Evolutionary conservation across 2,888 invertebrate genomes (phyloP).

Genomic region (Scaptomyza polygonia): DNA sequence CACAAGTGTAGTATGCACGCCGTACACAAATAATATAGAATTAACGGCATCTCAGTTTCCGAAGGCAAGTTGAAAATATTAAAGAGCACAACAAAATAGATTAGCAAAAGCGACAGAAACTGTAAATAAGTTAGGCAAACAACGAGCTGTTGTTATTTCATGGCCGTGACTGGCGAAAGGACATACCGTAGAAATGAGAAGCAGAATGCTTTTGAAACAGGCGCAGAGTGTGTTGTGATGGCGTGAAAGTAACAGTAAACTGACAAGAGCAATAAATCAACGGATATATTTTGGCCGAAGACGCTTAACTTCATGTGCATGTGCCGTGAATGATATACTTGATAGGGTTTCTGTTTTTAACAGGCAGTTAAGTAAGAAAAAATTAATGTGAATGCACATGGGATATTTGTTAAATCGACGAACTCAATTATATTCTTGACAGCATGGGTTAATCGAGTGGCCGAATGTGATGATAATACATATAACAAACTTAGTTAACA

Average conservation of each 20-base stretch:
- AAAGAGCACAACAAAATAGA: slow-evolving; percentile 37
- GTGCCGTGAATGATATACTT: slow-evolving; percentile 24
- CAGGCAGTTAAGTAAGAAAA: not conserved
- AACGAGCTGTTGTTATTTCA: slow-evolving; percentile 47
- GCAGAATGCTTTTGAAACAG: slow-evolving; percentile 9
- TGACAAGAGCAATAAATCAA: slow-evolving; percentile 73
- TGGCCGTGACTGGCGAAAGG: slow-evolving; percentile 59
- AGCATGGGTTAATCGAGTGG: slow-evolving; percentile 26
- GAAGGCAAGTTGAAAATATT: slow-evolving; percentile 37
- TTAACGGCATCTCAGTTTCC: slow-evolving; percentile 31
- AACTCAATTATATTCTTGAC: slow-evolving; percentile 50
- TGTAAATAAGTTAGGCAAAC: slow-evolving; percentile 54
- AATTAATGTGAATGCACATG: slow-evolving; percentile 4
- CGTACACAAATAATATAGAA: slow-evolving; percentile 32
- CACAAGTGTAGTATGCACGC: slow-evolving; percentile 29
- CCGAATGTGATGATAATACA: slow-evolving; percentile 1
- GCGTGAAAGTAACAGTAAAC: slow-evolving; percentile 60
- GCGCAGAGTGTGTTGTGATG: slow-evolving; percentile 39
- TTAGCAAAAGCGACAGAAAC: slow-evolving; percentile 43
- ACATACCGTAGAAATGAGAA: slow-evolving; percentile 5
- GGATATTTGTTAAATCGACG: slow-evolving; percentile 25
- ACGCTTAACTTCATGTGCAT: slow-evolving; percentile 40
- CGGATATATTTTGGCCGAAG: slow-evolving; percentile 39
- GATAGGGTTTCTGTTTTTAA: slow-evolving; percentile 1
- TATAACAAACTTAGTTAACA: not conserved